These are phyloP conservation scores for Melinaea menophilus DNA, from an alignment of 2,888 invertebrate species.

Conservation along the genomic window DNA sequence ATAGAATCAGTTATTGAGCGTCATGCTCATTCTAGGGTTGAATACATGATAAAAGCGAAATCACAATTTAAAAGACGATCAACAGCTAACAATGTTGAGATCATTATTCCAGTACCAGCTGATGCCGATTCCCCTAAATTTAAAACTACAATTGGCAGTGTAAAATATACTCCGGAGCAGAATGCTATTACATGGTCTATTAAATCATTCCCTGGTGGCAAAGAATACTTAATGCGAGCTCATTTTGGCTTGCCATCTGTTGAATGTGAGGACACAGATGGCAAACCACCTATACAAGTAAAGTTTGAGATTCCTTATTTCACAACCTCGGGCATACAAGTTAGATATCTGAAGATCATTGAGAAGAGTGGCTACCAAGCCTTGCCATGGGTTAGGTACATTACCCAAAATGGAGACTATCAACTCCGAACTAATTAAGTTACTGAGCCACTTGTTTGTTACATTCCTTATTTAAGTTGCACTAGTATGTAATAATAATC, in stretches of 20 bases:
- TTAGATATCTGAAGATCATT: slow-evolving; percentile 97
- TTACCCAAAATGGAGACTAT: slow-evolving; percentile 99
- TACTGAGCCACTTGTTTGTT: slow-evolving; percentile 30
- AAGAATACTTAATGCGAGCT: slow-evolving; percentile 98
- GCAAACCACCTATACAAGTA: slow-evolving; percentile 98
- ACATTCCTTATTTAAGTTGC: slow-evolving; percentile 49
- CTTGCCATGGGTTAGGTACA: slow-evolving; percentile 99
- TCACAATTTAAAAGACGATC: slow-evolving; percentile 98
- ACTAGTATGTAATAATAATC: slow-evolving; percentile 43
- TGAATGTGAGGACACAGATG: slow-evolving; percentile 94
- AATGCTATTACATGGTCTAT: slow-evolving; percentile 98
- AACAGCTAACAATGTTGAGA: slow-evolving; percentile 99
- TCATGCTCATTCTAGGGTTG: slow-evolving; percentile 97
- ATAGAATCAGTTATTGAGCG: slow-evolving; percentile 99
- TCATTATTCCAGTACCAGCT: slow-evolving; percentile 95
- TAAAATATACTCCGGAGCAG: slow-evolving; percentile 98
- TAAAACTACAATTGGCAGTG: slow-evolving; percentile 97
- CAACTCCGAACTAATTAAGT: slow-evolving; percentile 93
- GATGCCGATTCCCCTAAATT: slow-evolving; percentile 99
- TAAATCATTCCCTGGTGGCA: slow-evolving; percentile 98
- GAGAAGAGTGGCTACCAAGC: slow-evolving; percentile 99
- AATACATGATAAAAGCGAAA: slow-evolving; percentile 99
- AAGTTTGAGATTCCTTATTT: slow-evolving; percentile 99
- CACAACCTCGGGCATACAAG: slow-evolving; percentile 99
- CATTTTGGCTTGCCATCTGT: slow-evolving; percentile 98